A percentile compares a stretch with the other conserved stretches of the same genome.
Conservation (phyloP, 2,113 vertebrate genomes). For the Microcebus tavaratra region DNA sequence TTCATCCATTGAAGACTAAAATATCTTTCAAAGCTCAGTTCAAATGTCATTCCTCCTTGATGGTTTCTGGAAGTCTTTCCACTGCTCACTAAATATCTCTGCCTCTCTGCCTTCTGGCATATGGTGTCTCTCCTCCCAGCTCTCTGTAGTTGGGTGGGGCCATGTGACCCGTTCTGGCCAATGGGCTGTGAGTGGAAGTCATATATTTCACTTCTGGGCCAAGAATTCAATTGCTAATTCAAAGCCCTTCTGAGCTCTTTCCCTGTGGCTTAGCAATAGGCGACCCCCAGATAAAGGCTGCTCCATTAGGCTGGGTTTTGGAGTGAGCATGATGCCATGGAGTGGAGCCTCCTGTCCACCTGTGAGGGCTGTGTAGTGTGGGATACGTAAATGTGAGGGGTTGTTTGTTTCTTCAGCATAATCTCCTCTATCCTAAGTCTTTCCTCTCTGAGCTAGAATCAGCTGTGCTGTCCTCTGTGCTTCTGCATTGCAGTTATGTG, state of each 20-base stretch:
- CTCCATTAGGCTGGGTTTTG: not conserved
- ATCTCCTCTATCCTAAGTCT: not conserved
- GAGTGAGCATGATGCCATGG: not conserved
- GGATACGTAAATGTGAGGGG: not conserved
- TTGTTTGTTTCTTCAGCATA: not conserved
- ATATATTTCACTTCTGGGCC: conserved; percentile 46
- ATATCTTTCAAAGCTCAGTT: conserved; percentile 45
- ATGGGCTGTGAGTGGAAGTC: conserved; percentile 48
- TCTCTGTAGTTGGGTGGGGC: conserved; percentile 12
- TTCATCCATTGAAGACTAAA: not conserved
- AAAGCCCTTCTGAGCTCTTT: conserved; percentile 17
- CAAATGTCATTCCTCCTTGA: not conserved
- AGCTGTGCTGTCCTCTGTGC: not conserved
- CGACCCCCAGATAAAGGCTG: not conserved
- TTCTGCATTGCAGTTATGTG: not conserved
- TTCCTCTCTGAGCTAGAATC: not conserved
- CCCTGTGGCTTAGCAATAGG: conserved; percentile 47
- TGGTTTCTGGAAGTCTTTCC: conserved; percentile 55
- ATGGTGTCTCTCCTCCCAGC: conserved; percentile 56
- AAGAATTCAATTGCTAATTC: conserved; percentile 70
- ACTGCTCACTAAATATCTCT: conserved; percentile 22
- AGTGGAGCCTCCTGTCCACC: not conserved
- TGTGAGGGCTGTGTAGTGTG: not conserved
- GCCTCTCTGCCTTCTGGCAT: conserved; percentile 50
- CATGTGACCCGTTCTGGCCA: conserved; percentile 54